A percentile compares a stretch with the other conserved stretches of the same genome.
Evolutionary conservation across 2,113 vertebrate species (phyloP).

Genomic region (Brachypodius melanocephalos): DNA sequence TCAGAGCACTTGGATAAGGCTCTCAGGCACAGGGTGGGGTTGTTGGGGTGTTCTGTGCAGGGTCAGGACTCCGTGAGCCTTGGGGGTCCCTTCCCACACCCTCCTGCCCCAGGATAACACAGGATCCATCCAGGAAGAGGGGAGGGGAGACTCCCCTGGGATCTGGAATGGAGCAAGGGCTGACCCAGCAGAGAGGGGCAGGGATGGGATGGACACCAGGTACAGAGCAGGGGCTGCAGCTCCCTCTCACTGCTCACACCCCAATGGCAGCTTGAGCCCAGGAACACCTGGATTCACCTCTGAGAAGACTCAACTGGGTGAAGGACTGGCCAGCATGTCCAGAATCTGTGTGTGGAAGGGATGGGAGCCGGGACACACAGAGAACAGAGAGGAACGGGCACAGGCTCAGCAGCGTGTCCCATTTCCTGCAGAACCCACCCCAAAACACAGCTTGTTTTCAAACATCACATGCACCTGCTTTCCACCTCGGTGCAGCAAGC

Average conservation of each 20-base stretch:
- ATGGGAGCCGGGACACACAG: rapidly evolving
- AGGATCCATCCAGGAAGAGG: not conserved
- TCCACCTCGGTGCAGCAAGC: not conserved
- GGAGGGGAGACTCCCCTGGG: not conserved
- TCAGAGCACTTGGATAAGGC: not conserved
- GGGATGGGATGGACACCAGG: rapidly evolving
- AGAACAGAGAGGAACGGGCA: not conserved
- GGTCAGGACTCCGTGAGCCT: not conserved
- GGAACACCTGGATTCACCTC: not conserved
- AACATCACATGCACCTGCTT: constrained; percentile 12
- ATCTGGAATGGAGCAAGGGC: rapidly evolving
- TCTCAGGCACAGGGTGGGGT: not conserved
- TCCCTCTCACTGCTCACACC: not conserved
- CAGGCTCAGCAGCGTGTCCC: rapidly evolving
- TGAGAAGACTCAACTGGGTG: rapidly evolving
- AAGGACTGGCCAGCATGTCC: rapidly evolving
- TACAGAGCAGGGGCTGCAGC: rapidly evolving
- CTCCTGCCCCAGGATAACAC: not conserved
- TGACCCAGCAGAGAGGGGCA: rapidly evolving
- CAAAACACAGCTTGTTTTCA: not conserved
- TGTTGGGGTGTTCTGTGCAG: not conserved
- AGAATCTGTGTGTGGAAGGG: not conserved
- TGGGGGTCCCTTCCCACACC: not conserved
- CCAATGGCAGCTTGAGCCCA: rapidly evolving
- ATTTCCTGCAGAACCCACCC: rapidly evolving